A percentile compares a stretch with the other conserved stretches of the same genome.
These are phyloP conservation scores for Uromys caudimaculatus DNA, from an alignment of 2,797 vertebrate genomes.

Conservation along the genomic window DNA sequence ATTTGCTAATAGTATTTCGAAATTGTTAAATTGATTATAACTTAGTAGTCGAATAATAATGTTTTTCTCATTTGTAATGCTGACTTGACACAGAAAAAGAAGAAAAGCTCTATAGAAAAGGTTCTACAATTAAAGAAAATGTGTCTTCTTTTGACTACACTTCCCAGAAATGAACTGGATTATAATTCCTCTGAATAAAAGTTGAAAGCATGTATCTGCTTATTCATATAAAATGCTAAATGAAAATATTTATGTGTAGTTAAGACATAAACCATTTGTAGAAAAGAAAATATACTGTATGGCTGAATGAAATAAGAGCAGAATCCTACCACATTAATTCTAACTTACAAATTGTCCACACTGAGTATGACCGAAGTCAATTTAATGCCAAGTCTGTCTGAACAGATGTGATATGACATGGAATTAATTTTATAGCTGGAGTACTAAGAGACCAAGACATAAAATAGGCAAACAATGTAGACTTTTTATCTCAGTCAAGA, in stretches of 20 bases:
- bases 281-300: slow-evolving; percentile 34
- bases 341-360: slow-evolving; percentile 2
- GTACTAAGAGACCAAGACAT: background rate
- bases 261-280: slow-evolving; percentile 14
- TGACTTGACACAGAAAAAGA: slow-evolving; percentile 40
- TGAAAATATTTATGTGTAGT: slow-evolving; percentile 5
- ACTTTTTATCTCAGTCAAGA: slow-evolving; percentile 16
- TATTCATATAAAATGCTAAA: slow-evolving; percentile 32
- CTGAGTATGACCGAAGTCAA: slow-evolving; percentile 21
- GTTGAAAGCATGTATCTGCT: background rate
- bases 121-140: background rate
- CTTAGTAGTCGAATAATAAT: slow-evolving; percentile 61
- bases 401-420: slow-evolving; percentile 10
- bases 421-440: slow-evolving; percentile 1
- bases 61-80: slow-evolving; percentile 45
- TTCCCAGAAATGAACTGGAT: slow-evolving; percentile 10
- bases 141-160: background rate
- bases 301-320: background rate
- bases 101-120: background rate
- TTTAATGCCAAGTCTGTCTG: slow-evolving; percentile 18
- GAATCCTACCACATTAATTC: background rate
- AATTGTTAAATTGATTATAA: slow-evolving; percentile 72
- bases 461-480: background rate
- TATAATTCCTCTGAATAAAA: slow-evolving; percentile 52
- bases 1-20: slow-evolving; percentile 66